A percentile compares a stretch with the other conserved stretches of the same genome.
Evolutionary conservation across 1,140 invertebrate species (phyloP).

Genomic region (Episyrphus balteatus): DNA sequence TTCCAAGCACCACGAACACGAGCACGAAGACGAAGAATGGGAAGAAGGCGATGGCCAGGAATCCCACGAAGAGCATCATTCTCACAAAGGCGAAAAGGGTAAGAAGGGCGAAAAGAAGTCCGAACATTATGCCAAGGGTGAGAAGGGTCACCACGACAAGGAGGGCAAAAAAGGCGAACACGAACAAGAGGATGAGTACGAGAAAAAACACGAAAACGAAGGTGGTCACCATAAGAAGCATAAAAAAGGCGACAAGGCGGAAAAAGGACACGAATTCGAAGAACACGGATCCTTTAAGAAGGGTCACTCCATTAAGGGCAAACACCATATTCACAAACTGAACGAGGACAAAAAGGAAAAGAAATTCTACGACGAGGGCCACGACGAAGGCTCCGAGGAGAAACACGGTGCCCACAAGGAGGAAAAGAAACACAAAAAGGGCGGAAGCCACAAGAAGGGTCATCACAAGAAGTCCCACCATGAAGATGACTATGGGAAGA

Average conservation of each 20-base stretch:
- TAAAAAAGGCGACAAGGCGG: constrained; percentile 62
- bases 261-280: constrained; percentile 52
- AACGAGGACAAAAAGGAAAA: constrained; percentile 75
- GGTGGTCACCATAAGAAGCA: constrained; percentile 60
- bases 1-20: constrained; percentile 23
- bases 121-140: constrained; percentile 35
- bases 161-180: constrained; percentile 59
- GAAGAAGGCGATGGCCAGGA: constrained; percentile 47
- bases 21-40: constrained; percentile 37
- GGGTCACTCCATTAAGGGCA: constrained; percentile 65
- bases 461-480: constrained; percentile 57
- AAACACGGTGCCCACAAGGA: constrained; percentile 57
- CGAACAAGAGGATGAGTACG: constrained; percentile 58
- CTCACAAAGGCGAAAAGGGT: constrained; percentile 46
- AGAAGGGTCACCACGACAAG: constrained; percentile 60
- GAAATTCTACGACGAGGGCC: constrained; percentile 70
- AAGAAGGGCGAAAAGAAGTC: constrained; percentile 31
- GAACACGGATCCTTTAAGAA: constrained; percentile 58
- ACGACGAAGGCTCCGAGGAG: constrained; percentile 61
- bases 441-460: constrained; percentile 57
- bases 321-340: constrained; percentile 62
- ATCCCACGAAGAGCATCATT: constrained; percentile 46
- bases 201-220: constrained; percentile 65
- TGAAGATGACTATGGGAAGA: constrained; percentile 60
- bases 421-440: constrained; percentile 55